These are phyloP conservation scores for Chouioia cunea DNA, from an alignment of 2,888 invertebrate genomes.

Conservation along the genomic window DNA sequence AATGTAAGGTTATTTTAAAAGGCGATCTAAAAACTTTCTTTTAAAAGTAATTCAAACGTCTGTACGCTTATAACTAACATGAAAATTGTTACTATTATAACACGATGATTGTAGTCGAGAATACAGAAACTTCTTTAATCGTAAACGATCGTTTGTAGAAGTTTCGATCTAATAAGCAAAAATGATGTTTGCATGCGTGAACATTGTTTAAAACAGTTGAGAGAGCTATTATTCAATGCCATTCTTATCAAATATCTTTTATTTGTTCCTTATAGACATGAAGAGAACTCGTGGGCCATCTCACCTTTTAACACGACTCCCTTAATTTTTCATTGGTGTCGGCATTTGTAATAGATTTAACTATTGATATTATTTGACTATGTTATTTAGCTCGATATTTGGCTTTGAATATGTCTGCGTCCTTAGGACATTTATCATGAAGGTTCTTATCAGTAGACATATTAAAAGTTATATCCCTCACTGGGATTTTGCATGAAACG, in stretches of 20 bases:
- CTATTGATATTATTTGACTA: slow-evolving; percentile 26
- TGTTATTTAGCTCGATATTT: slow-evolving; percentile 21
- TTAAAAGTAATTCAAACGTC: too few species aligned
- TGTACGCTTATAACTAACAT: slow-evolving; percentile 7
- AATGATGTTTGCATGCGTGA: slow-evolving; percentile 20
- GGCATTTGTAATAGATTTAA: slow-evolving; percentile 39
- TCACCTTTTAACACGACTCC: slow-evolving; percentile 47
- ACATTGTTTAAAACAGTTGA: slow-evolving; percentile 36
- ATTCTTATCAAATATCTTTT: slow-evolving; percentile 19
- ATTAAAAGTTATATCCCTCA: slow-evolving; percentile 10
- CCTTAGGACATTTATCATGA: neutral
- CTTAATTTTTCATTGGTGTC: slow-evolving; percentile 47
- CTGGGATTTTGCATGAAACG: slow-evolving; percentile 35
- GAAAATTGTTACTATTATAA: neutral
- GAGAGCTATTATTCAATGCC: slow-evolving; percentile 38
- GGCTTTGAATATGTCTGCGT: slow-evolving; percentile 13
- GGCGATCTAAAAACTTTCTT: too few species aligned
- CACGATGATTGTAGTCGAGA: neutral
- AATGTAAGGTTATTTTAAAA: too few species aligned
- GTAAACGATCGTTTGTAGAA: neutral
- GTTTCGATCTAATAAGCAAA: neutral
- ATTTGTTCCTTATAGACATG: slow-evolving; percentile 35
- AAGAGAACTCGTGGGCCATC: slow-evolving; percentile 47
- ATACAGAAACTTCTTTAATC: neutral
- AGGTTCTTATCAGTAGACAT: neutral